Conservation (phyloP, 2,797 vertebrate genomes). For the Pteronotus mesoamericanus region DNA sequence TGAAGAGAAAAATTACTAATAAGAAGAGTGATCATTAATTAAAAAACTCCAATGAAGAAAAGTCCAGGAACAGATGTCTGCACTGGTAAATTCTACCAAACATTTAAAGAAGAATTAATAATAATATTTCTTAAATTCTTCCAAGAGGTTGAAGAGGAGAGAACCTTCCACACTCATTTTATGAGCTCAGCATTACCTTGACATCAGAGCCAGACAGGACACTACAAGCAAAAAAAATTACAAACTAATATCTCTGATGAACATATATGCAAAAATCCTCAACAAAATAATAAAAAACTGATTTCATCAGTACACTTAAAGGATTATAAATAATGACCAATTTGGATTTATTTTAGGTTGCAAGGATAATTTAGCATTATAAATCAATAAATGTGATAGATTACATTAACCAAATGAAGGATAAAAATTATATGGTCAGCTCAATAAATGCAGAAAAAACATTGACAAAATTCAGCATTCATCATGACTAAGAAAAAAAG, state of each 20-base stretch:
- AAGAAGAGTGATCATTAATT: background rate
- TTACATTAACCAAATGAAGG: background rate
- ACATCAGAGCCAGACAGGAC: background rate
- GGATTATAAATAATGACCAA: background rate
- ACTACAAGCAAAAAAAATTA: background rate
- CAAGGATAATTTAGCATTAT: background rate
- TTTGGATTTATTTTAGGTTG: background rate
- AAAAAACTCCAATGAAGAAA: background rate
- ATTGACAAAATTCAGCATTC: background rate
- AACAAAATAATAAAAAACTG: no score
- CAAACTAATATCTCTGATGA: no score
- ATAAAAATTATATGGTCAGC: background rate
- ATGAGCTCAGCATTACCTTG: background rate
- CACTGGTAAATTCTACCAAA: background rate
- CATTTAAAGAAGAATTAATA: background rate
- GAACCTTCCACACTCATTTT: background rate
- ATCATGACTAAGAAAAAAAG: background rate
- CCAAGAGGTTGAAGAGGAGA: background rate
- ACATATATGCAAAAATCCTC: no score
- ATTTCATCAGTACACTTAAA: background rate
- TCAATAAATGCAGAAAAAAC: background rate
- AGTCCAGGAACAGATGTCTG: background rate
- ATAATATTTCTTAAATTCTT: background rate
- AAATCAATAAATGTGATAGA: background rate
- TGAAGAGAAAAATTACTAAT: background rate